A percentile compares a stretch with the other conserved stretches of the same genome.
These are phyloP conservation scores for Synanthedon tipuliformis DNA, from an alignment of 2,888 invertebrate species.

Conservation along the genomic window DNA sequence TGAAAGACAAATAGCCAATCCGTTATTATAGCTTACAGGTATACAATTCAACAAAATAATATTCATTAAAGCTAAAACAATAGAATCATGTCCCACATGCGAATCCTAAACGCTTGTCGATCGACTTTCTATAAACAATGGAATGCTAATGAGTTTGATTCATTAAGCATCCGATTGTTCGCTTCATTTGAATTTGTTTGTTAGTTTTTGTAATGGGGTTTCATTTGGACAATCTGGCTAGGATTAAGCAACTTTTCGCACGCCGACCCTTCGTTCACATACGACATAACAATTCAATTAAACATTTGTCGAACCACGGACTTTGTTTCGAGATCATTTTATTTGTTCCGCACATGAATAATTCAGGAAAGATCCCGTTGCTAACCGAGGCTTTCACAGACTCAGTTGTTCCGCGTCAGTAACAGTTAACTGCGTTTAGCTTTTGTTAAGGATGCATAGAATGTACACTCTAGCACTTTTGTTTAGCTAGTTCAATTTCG, in stretches of 20 bases:
- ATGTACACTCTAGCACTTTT: neutral
- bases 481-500: neutral
- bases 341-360: constrained; percentile 36
- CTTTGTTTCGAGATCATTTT: constrained; percentile 38
- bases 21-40: too few species aligned
- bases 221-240: constrained; percentile 3
- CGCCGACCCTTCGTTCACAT: constrained; percentile 31
- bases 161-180: neutral
- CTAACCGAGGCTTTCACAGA: constrained; percentile 12
- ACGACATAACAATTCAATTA: constrained; percentile 45
- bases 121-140: too few species aligned
- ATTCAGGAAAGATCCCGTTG: constrained; percentile 33
- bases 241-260: constrained; percentile 24
- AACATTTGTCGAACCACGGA: constrained; percentile 24
- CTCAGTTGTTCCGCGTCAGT: constrained; percentile 6
- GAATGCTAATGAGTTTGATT: neutral
- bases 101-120: too few species aligned
- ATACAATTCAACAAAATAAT: too few species aligned
- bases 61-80: too few species aligned
- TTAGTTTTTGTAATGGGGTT: constrained; percentile 6
- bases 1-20: too few species aligned
- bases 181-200: constrained; percentile 3
- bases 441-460: constrained; percentile 9
- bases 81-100: too few species aligned
- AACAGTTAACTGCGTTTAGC: constrained; percentile 10